phyloP scores from a whole-genome alignment of 1,140 invertebrate species.

The Steinernema khuongi region DNA sequence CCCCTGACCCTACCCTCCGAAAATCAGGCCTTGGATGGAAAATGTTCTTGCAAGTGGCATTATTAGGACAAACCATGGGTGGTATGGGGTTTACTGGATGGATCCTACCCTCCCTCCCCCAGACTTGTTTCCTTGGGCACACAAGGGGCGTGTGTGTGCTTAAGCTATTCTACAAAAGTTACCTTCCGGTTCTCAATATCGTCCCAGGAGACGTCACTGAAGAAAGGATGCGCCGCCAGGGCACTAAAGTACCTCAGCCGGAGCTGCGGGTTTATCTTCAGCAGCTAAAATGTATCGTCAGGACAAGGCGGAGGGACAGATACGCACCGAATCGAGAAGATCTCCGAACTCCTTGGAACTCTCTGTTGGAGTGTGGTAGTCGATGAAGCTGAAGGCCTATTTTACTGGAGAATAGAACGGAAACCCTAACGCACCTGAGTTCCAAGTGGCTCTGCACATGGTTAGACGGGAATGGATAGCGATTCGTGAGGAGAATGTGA shows the following conservation, averaged over 20 bases:
- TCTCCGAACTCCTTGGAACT: neutral
- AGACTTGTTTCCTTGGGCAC: no score
- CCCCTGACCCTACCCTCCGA: no score
- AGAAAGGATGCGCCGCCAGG: neutral
- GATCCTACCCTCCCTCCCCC: no score
- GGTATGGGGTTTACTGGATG: no score
- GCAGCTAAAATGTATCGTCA: neutral
- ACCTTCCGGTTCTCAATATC: neutral
- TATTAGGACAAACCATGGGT: neutral
- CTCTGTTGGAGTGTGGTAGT: neutral
- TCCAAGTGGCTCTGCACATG: neutral
- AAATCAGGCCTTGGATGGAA: no score
- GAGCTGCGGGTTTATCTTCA: neutral
- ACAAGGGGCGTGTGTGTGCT: no score
- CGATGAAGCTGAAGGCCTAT: neutral
- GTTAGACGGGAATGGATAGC: neutral
- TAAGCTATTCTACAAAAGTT: no score
- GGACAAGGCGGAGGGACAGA: neutral
- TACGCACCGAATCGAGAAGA: neutral
- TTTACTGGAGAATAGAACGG: neutral
- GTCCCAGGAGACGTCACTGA: neutral
- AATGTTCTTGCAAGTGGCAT: no score
- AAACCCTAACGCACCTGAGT: neutral
- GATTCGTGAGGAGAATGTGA: neutral
- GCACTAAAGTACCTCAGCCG: neutral